These are phyloP conservation scores for Coleophora flavipennella DNA, from an alignment of 2,888 invertebrate genomes.

Conservation along the genomic window DNA sequence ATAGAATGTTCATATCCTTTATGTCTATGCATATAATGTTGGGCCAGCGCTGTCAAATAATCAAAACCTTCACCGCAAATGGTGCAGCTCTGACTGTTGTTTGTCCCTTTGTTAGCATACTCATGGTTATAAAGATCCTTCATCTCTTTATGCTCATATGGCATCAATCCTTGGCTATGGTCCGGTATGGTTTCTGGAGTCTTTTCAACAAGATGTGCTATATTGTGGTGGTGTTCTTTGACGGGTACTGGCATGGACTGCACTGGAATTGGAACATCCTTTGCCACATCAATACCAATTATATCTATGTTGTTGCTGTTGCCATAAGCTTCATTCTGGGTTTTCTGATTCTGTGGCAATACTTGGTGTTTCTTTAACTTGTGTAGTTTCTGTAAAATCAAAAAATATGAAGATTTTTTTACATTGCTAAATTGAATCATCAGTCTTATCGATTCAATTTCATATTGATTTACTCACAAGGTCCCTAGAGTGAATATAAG, in stretches of 20 bases:
- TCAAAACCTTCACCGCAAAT: slow-evolving; percentile 48
- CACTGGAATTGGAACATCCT: slow-evolving; percentile 30
- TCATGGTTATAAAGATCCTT: slow-evolving; percentile 34
- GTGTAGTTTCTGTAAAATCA: slow-evolving; percentile 56
- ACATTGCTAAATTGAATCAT: too few species aligned
- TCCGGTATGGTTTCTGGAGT: slow-evolving; percentile 23
- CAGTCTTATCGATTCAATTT: too few species aligned
- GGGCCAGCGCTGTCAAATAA: slow-evolving; percentile 39
- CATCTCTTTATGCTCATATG: slow-evolving; percentile 29
- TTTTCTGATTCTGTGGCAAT: slow-evolving; percentile 20
- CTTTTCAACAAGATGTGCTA: slow-evolving; percentile 35
- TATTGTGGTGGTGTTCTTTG: slow-evolving; percentile 28
- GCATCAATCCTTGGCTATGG: slow-evolving; percentile 20
- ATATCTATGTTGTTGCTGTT: slow-evolving; percentile 48
- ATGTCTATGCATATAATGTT: slow-evolving; percentile 44
- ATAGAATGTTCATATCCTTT: slow-evolving; percentile 30
- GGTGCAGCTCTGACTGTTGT: slow-evolving; percentile 35
- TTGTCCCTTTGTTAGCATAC: slow-evolving; percentile 20
- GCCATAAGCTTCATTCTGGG: slow-evolving; percentile 34
- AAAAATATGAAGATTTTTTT: too few species aligned
- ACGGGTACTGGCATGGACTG: slow-evolving; percentile 17
- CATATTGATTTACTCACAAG: slow-evolving; percentile 60
- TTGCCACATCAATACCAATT: slow-evolving; percentile 48
- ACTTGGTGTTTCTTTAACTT: slow-evolving; percentile 52
- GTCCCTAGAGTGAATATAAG: slow-evolving; percentile 71